Base-by-base conservation (phyloP, 2,888 invertebrate species). In the Thysanoteuthis rhombus region DNA sequence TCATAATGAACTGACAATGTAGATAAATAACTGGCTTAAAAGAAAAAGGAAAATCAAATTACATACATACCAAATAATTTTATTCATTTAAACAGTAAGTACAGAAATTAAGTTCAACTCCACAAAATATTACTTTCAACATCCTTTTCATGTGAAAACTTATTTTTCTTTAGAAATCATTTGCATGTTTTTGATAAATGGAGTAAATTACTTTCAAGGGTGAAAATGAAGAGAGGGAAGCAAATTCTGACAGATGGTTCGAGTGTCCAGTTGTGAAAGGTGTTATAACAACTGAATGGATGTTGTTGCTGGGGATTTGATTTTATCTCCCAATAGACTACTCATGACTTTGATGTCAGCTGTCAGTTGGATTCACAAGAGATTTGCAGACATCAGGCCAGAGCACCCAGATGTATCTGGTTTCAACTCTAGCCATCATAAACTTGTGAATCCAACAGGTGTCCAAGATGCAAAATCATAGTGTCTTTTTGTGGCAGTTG, bases 381-480 rank as follows among this genome's bases (percentile, higher is more conserved):
- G 39, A 19, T n/a, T 39, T 45, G 90, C 25, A 32, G 45, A 92
- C 92, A 40, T 92, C 92, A 32, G 45, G 92, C 92, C 92, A 42
- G 42, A 32, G 92, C 32, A 40, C 45, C 92, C 92, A 92, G 92
- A 92, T 40, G 32, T 25, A 16, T 45, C 92, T 92, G 92, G 92
- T 92, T 92, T 92, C n/a, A 32, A 92, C 92, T 12, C 92, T 42
- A 45, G 92, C 92, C 32, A n/a, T 92, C 92, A 92, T 42, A 45
- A 45, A 22, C 12, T 92, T 45, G 45, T 16, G n/a, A 92, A 45
- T 45, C 92, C 36, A 92, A 92, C 92, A 92, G 16, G 40, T 42
- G 40, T 92, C 92, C n/a, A 92, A 45, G 92, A n/a, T 36, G n/a
- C 92, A 40, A 92, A 45, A 92, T 92, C 42, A 92, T n/a, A 92